These are phyloP conservation scores for Crioceris asparagi DNA, from an alignment of 2,888 invertebrate species.

Conservation along the genomic window DNA sequence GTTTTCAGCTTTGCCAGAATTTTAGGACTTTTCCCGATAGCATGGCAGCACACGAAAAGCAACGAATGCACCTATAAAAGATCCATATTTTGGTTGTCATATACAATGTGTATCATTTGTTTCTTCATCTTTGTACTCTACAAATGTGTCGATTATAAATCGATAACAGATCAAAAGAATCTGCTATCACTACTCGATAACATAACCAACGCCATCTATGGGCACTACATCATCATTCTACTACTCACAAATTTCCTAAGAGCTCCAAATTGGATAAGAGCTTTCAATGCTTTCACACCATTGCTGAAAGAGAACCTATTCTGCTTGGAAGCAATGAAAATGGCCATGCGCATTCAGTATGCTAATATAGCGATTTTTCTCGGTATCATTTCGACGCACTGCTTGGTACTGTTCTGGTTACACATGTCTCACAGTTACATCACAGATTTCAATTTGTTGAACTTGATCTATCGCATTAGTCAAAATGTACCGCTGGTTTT, in stretches of 20 bases:
- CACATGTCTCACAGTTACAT: slow-evolving; percentile 25
- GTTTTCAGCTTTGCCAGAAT: slow-evolving; percentile 23
- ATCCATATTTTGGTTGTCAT: slow-evolving; percentile 27
- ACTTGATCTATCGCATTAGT: slow-evolving; percentile 26
- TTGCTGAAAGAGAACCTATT: slow-evolving; percentile 29
- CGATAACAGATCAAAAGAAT: slow-evolving; percentile 21
- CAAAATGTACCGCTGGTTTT: slow-evolving; percentile 30
- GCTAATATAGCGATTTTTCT: slow-evolving; percentile 20
- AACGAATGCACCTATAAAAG: slow-evolving; percentile 28
- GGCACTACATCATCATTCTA: slow-evolving; percentile 25
- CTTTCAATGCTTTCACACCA: slow-evolving; percentile 25
- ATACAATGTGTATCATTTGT: slow-evolving; percentile 21
- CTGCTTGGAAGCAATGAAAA: slow-evolving; percentile 27
- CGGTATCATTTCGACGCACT: slow-evolving; percentile 21
- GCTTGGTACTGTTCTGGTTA: slow-evolving; percentile 21
- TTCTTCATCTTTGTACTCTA: slow-evolving; percentile 21
- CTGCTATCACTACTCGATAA: slow-evolving; percentile 28
- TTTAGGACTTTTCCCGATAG: slow-evolving; percentile 30
- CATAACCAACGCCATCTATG: slow-evolving; percentile 30
- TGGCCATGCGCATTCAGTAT: slow-evolving; percentile 21
- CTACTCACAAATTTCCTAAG: slow-evolving; percentile 24
- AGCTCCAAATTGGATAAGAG: slow-evolving; percentile 24
- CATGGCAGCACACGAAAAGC: slow-evolving; percentile 25
- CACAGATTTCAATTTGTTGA: slow-evolving; percentile 23
- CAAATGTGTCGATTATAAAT: slow-evolving; percentile 23